Evolutionary conservation across 2,888 invertebrate genomes (phyloP), one percentile per base, ranked within the genome.

Genomic region (Proisotoma minuta): DNA sequence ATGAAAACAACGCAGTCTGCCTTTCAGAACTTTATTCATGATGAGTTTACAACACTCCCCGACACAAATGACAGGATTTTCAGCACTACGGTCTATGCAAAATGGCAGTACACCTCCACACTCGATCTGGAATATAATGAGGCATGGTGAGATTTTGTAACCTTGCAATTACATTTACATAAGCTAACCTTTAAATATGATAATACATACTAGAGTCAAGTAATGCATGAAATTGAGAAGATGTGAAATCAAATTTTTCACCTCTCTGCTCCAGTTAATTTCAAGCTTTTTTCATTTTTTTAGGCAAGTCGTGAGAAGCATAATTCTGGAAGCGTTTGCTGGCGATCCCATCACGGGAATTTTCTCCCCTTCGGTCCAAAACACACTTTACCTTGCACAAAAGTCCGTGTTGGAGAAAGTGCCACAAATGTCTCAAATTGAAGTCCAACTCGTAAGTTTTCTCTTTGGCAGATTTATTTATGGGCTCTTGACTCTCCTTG

Each of bases 1-100:
- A 77, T 90, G 66, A 90, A 90, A 78, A 89, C 89, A 0, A 89
- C 89, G 0, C 87, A 89, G 76, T 89, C 89, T 0, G 84, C 88
- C 0, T 90, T 90, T 75, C 85, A 84, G 2, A 87, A 89, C 77
- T 90, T 90, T 75, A 84, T 88, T 23, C 83, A 85, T 75, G 89
- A 89, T 75, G 89, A 88, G 74, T 90, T 85, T 77, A 84, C 88
- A 26, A 87, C 88, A 0, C 78, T 89, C 22, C 83, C 87, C 0
- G 89, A 89, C 77, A 83, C 85, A 43, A 83, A 85, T 50, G 89
- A 90, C 76, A 82, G 90, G 68, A 85, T 89, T 73, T 87, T 87
- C 76, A 88, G 88, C 77, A 90, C 89, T 0, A 81, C 87, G 10
- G 87, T 89, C 1, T 84, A 85, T 67, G 86, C 88, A 2, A 82